Evolutionary conservation across 2,888 invertebrate genomes (phyloP).

Genomic region (Drosophila dives): DNA sequence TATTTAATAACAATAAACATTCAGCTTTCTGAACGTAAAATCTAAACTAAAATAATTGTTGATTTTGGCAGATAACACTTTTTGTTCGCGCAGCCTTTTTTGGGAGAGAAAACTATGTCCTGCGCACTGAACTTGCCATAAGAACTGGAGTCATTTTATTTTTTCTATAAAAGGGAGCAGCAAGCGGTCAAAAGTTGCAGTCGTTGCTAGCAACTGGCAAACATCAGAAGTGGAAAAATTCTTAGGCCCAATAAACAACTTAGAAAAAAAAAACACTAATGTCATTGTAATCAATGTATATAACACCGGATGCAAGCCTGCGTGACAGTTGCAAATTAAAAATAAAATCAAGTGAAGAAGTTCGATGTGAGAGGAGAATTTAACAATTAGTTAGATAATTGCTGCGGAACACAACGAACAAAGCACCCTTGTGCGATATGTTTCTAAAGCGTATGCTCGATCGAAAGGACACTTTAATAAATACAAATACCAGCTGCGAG

Average conservation of each 20-base stretch:
- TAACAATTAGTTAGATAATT: constrained; percentile 58
- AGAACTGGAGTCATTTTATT: constrained; percentile 15
- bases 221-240: constrained; percentile 40
- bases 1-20: not conserved
- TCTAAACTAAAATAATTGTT: constrained; percentile 6
- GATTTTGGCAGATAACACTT: not conserved
- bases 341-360: constrained; percentile 57
- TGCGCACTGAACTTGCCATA: constrained; percentile 48
- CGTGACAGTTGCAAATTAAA: constrained; percentile 70
- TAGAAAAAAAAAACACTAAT: not conserved
- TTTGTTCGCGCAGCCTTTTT: not conserved
- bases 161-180: constrained; percentile 57
- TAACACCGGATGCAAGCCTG: constrained; percentile 66
- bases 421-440: constrained; percentile 59
- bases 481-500: constrained; percentile 22
- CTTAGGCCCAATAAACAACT: not conserved
- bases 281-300: constrained; percentile 16
- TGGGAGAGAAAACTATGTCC: constrained; percentile 27
- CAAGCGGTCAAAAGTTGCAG: constrained; percentile 54
- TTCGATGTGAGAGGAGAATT: constrained; percentile 1
- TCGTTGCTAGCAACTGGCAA: constrained; percentile 67
- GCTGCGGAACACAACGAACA: constrained; percentile 7
- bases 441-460: constrained; percentile 83
- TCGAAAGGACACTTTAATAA: constrained; percentile 68
- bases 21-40: not conserved